phyloP scores from a whole-genome alignment of 92 coral and sea anemone species.

The Palythoa grandiflora region DNA sequence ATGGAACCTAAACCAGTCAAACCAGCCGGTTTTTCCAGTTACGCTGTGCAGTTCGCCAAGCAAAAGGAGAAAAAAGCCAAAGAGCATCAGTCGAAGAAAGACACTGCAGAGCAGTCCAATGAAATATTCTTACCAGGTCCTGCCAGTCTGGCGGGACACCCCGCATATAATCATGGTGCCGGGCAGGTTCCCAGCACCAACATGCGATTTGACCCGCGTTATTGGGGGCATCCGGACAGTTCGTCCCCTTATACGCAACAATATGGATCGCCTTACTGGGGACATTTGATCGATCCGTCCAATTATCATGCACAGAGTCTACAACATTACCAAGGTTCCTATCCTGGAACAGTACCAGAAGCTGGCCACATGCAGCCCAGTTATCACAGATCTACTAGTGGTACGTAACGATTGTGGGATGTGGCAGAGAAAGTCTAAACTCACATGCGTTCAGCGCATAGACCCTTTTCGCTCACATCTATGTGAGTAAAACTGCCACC shows the following conservation, averaged over 20 bases:
- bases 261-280: background rate
- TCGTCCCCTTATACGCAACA: background rate
- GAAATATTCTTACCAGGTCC: conserved; percentile 10
- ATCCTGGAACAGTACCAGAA: background rate
- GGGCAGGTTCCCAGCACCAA: conserved; percentile 10
- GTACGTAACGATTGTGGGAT: background rate
- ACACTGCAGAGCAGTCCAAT: conserved; percentile 34
- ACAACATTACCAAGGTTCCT: conserved; percentile 16
- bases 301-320: background rate
- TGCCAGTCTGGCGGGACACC: background rate
- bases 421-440: no score
- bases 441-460: no score
- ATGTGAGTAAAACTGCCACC: no score
- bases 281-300: background rate
- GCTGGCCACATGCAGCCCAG: conserved; percentile 40
- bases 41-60: conserved; percentile 88
- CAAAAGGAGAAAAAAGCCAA: conserved; percentile 81
- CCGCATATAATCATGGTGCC: conserved; percentile 8
- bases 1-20: conserved; percentile 58
- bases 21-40: conserved; percentile 60
- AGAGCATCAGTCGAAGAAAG: conserved; percentile 60
- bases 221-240: background rate
- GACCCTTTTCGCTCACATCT: no score
- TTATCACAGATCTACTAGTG: background rate
- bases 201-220: conserved; percentile 7